Percentiles rank a stretch among this genome's conserved stretches.
These are phyloP conservation scores for Ophion costatus DNA, from an alignment of 2,888 invertebrate genomes.

Conservation along the genomic window DNA sequence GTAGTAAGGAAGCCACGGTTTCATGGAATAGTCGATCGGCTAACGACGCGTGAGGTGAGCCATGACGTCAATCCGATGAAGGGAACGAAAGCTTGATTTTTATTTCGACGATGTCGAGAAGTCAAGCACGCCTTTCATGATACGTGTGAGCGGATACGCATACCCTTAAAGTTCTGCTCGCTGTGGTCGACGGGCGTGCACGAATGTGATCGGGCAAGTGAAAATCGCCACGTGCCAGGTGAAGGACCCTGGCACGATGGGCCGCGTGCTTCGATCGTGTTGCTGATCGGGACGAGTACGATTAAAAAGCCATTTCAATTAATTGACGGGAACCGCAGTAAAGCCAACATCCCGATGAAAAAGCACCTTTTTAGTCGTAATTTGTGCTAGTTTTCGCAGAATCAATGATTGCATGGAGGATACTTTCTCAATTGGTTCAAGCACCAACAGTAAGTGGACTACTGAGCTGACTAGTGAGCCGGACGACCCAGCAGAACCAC, in stretches of 20 bases:
- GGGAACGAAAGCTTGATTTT: constrained; percentile 10
- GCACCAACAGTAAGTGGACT: no score
- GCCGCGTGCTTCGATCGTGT: constrained; percentile 73
- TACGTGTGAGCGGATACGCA: constrained; percentile 23
- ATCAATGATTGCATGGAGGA: no score
- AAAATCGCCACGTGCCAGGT: constrained; percentile 82
- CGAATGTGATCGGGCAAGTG: constrained; percentile 67
- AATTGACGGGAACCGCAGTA: not conserved
- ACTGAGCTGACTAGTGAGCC: no score
- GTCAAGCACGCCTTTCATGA: constrained; percentile 73
- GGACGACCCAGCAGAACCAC: no score
- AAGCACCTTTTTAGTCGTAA: no score
- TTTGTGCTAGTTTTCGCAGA: no score
- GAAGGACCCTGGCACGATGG: constrained; percentile 74
- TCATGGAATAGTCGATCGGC: not conserved
- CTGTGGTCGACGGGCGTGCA: constrained; percentile 3
- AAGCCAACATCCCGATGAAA: not conserved
- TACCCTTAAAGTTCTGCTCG: constrained; percentile 9
- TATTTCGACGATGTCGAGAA: constrained; percentile 70
- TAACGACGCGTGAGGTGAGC: not conserved
- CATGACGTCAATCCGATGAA: not conserved
- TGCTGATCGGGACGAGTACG: constrained; percentile 13
- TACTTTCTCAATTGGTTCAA: no score
- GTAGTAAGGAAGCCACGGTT: not conserved
- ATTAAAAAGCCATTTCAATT: not conserved